phyloP scores from a whole-genome alignment of 2,113 vertebrate genomes.

The Labeo rohita region DNA sequence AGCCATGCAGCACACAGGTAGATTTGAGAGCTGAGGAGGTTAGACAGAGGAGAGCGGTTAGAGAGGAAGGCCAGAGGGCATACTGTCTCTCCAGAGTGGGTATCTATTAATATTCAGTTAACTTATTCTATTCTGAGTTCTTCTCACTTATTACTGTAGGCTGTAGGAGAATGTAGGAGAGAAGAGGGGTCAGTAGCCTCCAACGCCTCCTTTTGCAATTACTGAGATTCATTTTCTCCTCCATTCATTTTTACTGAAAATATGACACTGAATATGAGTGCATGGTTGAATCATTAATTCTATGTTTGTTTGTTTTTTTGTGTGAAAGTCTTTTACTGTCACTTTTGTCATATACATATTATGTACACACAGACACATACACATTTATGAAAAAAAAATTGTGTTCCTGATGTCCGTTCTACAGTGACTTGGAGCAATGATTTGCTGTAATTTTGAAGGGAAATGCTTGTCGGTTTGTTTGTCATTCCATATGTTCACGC shows the following conservation, averaged over 20 bases:
- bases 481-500: not conserved
- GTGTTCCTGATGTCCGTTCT: too few species aligned
- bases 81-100: conserved; percentile 44
- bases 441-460: not conserved
- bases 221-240: conserved; percentile 65
- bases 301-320: not conserved
- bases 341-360: too few species aligned
- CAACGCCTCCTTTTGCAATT: conserved; percentile 63
- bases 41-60: conserved; percentile 57
- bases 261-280: conserved; percentile 68
- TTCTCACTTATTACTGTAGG: conserved; percentile 55
- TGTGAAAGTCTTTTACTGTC: too few species aligned
- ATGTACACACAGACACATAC: too few species aligned
- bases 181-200: conserved; percentile 65
- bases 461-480: not conserved
- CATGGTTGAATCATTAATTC: conserved; percentile 67
- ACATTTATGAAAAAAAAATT: too few species aligned
- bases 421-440: not conserved
- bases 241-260: conserved; percentile 73
- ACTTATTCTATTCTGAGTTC: not conserved
- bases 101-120: conserved; percentile 39
- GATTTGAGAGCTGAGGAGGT: conserved; percentile 27
- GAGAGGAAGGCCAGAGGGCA: conserved; percentile 53
- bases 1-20: conserved; percentile 10
- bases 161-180: conserved; percentile 1